Evolutionary conservation across 1,140 invertebrate species (phyloP), one percentile per base, ranked within the genome.

Genomic region (Tyrophagus putrescentiae): DNA sequence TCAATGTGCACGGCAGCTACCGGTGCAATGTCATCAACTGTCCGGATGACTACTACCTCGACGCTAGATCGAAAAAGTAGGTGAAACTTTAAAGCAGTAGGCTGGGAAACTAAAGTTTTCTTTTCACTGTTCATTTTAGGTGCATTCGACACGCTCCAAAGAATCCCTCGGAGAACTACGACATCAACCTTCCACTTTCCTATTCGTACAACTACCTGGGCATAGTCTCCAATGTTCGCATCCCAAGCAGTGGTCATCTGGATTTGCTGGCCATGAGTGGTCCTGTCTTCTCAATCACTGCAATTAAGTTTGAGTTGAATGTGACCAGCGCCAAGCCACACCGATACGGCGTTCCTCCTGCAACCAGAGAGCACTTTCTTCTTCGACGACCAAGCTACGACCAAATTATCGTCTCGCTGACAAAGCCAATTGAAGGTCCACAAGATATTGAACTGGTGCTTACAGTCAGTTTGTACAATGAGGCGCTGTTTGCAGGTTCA

Each of bases 381-480:
- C 76, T 80, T 64, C 63, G 69, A 25, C 50, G 68, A 29, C 67
- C 68, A 9, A 28, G 67, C 70, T 54, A 78, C 77, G 79, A 83
- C 59, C 79, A 86, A 68, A 87, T 82, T 0, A 77, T 84, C 27
- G 74, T 93, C 16, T 77, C 82, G 4, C 68, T 95, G 36, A 77
- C 82, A 0, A 76, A 77, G 64, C 74, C 80, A 0, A 77, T 94
- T 3, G 72, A 79, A 45, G 90, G 89, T 0, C 88, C 90, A 0
- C 89, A 94, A 72, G 88, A 92, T 67, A 82, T 94, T 42, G 84
- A 91, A 61, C 69, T 95, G 5, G 80, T 88, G 63, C 73, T 95
- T 13, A 80, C 77, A 45, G 92, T 95, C 87, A 83, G 87, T 65
- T 77, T 94, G 3, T 87, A 82, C 69, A 11, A 27, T 28, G 34